These are phyloP conservation scores for Brachymystax lenok DNA, from an alignment of 2,797 vertebrate genomes.

Conservation along the genomic window DNA sequence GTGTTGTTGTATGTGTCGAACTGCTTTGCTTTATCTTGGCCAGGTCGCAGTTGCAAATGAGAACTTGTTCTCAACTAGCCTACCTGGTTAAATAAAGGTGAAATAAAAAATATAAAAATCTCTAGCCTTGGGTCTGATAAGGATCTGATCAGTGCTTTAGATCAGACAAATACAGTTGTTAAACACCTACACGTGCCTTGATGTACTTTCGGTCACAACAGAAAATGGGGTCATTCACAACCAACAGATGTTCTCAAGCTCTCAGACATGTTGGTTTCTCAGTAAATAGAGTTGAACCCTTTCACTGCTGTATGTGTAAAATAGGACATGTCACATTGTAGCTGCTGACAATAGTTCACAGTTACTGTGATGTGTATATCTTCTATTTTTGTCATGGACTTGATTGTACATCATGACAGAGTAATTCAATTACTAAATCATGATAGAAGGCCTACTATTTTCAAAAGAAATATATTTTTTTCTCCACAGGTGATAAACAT, in stretches of 20 bases:
- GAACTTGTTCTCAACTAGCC: too few relatives aligned
- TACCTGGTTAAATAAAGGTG: too few relatives aligned
- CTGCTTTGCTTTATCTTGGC: too few relatives aligned
- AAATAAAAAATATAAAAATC: too few relatives aligned
- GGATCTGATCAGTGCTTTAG: slow-evolving; percentile 6
- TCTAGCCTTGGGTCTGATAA: slow-evolving; percentile 18
- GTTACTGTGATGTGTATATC: neutral
- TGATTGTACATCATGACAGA: neutral
- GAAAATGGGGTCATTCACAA: slow-evolving; percentile 52
- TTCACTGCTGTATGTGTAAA: neutral
- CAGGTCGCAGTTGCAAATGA: too few relatives aligned
- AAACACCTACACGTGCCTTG: neutral
- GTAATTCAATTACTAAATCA: neutral
- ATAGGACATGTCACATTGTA: neutral
- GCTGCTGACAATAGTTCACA: neutral
- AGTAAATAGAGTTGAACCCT: neutral
- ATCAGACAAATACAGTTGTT: slow-evolving; percentile 10
- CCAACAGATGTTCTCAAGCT: slow-evolving; percentile 34
- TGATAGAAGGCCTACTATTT: too few relatives aligned
- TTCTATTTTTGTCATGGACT: neutral
- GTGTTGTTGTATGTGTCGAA: too few relatives aligned
- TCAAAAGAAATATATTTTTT: neutral
- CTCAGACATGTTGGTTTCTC: neutral
- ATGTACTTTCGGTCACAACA: neutral
- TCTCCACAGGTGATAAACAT: slow-evolving; percentile 47